phyloP scores from a whole-genome alignment of 1,140 invertebrate genomes.

The Frieseomelitta varia region DNA sequence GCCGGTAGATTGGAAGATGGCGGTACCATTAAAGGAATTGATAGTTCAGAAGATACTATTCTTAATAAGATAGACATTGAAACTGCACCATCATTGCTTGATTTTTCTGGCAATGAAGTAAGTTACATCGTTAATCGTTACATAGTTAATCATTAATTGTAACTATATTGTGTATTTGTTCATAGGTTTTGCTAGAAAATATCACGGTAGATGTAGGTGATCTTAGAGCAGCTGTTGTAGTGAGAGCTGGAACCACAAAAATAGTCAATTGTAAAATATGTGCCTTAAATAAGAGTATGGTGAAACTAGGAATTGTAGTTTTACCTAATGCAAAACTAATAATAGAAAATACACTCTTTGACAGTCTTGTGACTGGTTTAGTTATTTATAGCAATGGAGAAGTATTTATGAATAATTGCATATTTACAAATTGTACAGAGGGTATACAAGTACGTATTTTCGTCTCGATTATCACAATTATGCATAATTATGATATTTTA shows the following conservation, averaged over 20 bases:
- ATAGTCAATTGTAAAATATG: constrained; percentile 74
- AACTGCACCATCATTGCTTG: constrained; percentile 73
- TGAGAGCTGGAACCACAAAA: constrained; percentile 71
- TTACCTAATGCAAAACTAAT: constrained; percentile 74
- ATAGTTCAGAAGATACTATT: constrained; percentile 61
- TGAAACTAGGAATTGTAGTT: constrained; percentile 77
- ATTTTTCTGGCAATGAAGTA: constrained; percentile 77
- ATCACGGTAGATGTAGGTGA: constrained; percentile 74
- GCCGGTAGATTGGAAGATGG: constrained; percentile 81
- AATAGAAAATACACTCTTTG: constrained; percentile 71
- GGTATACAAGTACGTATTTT: constrained; percentile 73
- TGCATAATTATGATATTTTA: neutral
- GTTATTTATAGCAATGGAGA: constrained; percentile 72
- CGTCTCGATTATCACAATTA: neutral
- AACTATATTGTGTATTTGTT: constrained; percentile 33
- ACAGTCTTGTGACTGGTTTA: constrained; percentile 75
- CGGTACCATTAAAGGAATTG: constrained; percentile 80
- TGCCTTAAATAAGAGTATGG: constrained; percentile 70
- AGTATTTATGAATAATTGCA: constrained; percentile 69
- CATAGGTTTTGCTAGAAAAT: constrained; percentile 74
- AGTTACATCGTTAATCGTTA: neutral
- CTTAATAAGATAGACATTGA: constrained; percentile 72
- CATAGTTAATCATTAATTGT: neutral
- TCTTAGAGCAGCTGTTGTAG: constrained; percentile 75
- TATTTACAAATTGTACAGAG: constrained; percentile 74